A percentile compares a stretch with the other conserved stretches of the same genome.
phyloP scores from a whole-genome alignment of 2,888 invertebrate species.

The Lumbricus terrestris region DNA sequence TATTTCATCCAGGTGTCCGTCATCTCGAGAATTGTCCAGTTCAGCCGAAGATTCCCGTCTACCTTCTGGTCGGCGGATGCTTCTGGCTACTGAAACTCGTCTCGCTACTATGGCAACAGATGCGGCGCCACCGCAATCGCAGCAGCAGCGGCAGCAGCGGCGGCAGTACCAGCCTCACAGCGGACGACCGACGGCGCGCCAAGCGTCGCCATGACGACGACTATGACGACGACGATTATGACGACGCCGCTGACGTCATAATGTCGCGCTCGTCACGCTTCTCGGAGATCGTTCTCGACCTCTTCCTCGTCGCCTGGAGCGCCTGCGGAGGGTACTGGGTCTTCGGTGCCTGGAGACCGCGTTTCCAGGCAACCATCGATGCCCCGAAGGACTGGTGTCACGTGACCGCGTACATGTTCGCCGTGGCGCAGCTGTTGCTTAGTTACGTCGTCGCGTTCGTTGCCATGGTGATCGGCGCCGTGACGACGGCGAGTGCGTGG shows the following conservation, averaged over 20 bases:
- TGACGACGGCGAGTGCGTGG: conserved; percentile 27
- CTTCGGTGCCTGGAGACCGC: conserved; percentile 74
- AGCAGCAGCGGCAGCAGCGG: neutral
- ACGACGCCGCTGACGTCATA: conserved; percentile 33
- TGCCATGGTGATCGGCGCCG: conserved; percentile 58
- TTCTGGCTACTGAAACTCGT: conserved; percentile 69
- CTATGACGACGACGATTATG: conserved; percentile 43
- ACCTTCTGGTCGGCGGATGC: conserved; percentile 80
- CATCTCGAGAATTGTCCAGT: conserved; percentile 77
- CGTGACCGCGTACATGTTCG: conserved; percentile 74
- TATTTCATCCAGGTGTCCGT: conserved; percentile 75
- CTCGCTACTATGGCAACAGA: conserved; percentile 69
- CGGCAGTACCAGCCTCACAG: neutral
- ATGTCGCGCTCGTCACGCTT: conserved; percentile 65
- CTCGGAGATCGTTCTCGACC: conserved; percentile 69
- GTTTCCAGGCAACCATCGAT: conserved; percentile 71
- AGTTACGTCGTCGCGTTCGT: conserved; percentile 67
- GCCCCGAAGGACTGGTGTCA: conserved; percentile 80
- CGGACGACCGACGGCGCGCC: neutral
- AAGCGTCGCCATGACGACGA: conserved; percentile 44
- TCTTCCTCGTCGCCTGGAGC: conserved; percentile 75
- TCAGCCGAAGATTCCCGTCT: conserved; percentile 75
- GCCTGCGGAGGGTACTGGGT: conserved; percentile 78
- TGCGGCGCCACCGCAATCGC: conserved; percentile 64
- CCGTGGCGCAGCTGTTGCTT: conserved; percentile 68